Evolutionary conservation across 2,888 invertebrate genomes (phyloP), one percentile per base, ranked within the genome.

Genomic region (Chrysolina americana): DNA sequence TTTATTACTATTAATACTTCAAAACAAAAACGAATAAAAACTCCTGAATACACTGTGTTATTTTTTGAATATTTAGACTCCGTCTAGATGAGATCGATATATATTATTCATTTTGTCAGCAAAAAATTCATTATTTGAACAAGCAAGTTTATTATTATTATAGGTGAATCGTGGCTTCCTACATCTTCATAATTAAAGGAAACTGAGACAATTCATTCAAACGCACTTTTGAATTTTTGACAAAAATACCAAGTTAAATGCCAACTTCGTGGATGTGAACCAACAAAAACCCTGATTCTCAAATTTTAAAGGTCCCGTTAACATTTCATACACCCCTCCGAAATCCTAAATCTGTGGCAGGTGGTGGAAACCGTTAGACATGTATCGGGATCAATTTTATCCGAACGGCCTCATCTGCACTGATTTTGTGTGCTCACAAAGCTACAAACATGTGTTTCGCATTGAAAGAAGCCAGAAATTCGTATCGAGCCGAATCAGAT

Each of bases 291-390:
- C 28, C n/a, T 36, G 8, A n/a, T 9, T 59, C 15, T 36, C 59
- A 2, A 17, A n/a, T 59, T 59, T 59, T n/a, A 28, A 59, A 28
- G 59, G n/a, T 59, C 59, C 59, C 59, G 59, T 59, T 15, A 59
- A 28, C 15, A 13, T 56, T 56, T 19, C 44, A 70, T 17, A 13
- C 65, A 23, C 65, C 71, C 53, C 36, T 53, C 64, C n/a, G 21
- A n/a, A 44, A 65, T 64, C 28, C 41, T 23, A 71, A 71, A 71
- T 71, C 65, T 17, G 71, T 53, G 69, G 69, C 73, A 73, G 73
- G 73, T 73, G 73, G 69, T 56, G 50, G 53, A 69, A 56, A 64
- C 73, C 73, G 73, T 73, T 73, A 73, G n/a, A 59, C 72, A 62
- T 63, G 62, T 48, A 66, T 66, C 66, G 68, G 41, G 53, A 65